phyloP scores from a whole-genome alignment of 2,888 invertebrate genomes.

The Ornithoptera priamus region DNA sequence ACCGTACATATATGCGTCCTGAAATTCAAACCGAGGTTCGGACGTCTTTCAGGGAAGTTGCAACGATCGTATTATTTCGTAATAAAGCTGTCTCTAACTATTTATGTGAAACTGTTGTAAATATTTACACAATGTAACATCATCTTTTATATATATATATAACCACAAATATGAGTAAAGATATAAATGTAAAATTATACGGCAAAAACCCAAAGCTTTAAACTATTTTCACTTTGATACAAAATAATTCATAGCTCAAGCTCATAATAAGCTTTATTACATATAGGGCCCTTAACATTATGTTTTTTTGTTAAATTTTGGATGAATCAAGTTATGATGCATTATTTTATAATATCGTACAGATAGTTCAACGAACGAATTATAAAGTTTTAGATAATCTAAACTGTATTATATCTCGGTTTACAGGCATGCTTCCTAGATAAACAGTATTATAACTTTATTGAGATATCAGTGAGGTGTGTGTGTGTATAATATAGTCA shows the following conservation, averaged over 20 bases:
- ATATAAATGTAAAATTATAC: slow-evolving; percentile 43
- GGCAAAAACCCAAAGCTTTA: slow-evolving; percentile 26
- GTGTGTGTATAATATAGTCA: slow-evolving; percentile 1
- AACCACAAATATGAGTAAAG: slow-evolving; percentile 38
- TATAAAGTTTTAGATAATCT: too few species aligned
- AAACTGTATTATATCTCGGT: too few species aligned
- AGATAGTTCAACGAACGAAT: too few species aligned
- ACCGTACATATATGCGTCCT: too few species aligned
- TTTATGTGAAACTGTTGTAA: slow-evolving; percentile 39
- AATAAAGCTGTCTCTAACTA: slow-evolving; percentile 38
- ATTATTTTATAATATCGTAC: too few species aligned
- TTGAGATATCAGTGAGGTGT: background rate
- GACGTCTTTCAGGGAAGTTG: background rate
- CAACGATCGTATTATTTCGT: slow-evolving; percentile 38
- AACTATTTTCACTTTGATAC: slow-evolving; percentile 11
- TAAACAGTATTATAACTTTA: too few species aligned
- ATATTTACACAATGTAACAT: slow-evolving; percentile 36
- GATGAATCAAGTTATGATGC: too few species aligned
- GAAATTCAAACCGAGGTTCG: too few species aligned
- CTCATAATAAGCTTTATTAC: too few species aligned
- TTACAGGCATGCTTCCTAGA: too few species aligned
- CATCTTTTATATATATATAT: slow-evolving; percentile 34
- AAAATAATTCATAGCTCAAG: background rate
- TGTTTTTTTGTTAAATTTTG: too few species aligned
- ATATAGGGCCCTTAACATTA: too few species aligned